These are phyloP conservation scores for Barnardius zonarius DNA, from an alignment of 2,113 vertebrate species.

Conservation along the genomic window DNA sequence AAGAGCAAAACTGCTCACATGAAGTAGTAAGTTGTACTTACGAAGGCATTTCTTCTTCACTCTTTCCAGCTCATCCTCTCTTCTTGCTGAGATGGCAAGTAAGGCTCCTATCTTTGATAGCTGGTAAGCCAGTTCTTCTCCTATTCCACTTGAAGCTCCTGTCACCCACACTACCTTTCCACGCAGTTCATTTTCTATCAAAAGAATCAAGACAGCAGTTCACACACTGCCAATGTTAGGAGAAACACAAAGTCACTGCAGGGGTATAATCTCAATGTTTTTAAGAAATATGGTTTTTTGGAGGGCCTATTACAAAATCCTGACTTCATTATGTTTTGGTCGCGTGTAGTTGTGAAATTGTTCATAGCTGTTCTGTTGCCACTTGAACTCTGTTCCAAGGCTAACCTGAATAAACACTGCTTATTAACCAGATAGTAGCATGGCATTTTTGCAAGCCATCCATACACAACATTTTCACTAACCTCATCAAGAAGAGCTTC, in stretches of 20 bases:
- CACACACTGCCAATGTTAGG: neutral
- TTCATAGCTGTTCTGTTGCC: neutral
- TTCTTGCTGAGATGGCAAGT: slow-evolving; percentile 87
- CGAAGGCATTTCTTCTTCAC: slow-evolving; percentile 87
- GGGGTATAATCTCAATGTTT: neutral
- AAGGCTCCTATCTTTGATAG: slow-evolving; percentile 82
- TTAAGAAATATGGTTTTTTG: neutral
- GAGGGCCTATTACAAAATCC: neutral
- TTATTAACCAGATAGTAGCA: neutral
- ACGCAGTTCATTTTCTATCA: slow-evolving; percentile 80
- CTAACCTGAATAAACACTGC: neutral
- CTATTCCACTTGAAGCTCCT: slow-evolving; percentile 93
- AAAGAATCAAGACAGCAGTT: neutral
- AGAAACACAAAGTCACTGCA: neutral
- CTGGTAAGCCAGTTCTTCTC: slow-evolving; percentile 90
- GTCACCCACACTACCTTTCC: slow-evolving; percentile 93
- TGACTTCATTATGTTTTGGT: neutral
- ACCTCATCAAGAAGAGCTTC: neutral
- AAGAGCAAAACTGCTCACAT: neutral
- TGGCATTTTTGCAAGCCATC: neutral
- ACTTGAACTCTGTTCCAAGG: slow-evolving; percentile 36
- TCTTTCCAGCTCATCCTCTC: slow-evolving; percentile 82
- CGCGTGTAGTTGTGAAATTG: neutral
- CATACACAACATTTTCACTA: neutral
- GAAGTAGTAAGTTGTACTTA: slow-evolving; percentile 50